A percentile compares a stretch with the other conserved stretches of the same genome.
Evolutionary conservation across 2,888 invertebrate species (phyloP).

Genomic region (Drosophila putrida): DNA sequence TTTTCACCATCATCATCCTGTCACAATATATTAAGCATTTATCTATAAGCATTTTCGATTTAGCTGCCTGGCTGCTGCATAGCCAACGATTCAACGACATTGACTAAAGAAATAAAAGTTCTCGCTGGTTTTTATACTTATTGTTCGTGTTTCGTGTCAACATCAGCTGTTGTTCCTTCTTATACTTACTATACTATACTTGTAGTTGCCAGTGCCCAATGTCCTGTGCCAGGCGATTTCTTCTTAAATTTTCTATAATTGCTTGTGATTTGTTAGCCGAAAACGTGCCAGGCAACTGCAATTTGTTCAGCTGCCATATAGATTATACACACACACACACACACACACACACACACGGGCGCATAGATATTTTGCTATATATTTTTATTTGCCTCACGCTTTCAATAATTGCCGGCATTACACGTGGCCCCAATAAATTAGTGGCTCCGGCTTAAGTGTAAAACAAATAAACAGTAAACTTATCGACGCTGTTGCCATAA

Average conservation of each 20-base stretch:
- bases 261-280: constrained; percentile 79
- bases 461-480: constrained; percentile 67
- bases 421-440: constrained; percentile 79
- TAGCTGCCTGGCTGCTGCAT: constrained; percentile 29
- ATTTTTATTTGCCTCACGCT: constrained; percentile 81
- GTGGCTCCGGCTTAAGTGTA: constrained; percentile 62
- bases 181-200: constrained; percentile 22
- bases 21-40: constrained; percentile 76
- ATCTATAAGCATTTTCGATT: constrained; percentile 76
- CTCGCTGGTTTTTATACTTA: constrained; percentile 35
- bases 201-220: constrained; percentile 19
- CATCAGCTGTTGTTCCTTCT: constrained; percentile 65
- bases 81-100: constrained; percentile 8
- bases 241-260: constrained; percentile 81
- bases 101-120: constrained; percentile 32
- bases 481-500: constrained; percentile 46
- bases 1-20: constrained; percentile 46
- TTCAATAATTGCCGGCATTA: constrained; percentile 80
- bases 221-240: constrained; percentile 53
- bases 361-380: constrained; percentile 56
- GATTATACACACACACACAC: constrained; percentile 33
- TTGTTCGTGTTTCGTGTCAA: constrained; percentile 71
- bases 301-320: constrained; percentile 66
- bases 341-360: constrained; percentile 15
- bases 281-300: constrained; percentile 78